phyloP scores from a whole-genome alignment of 1,140 invertebrate genomes.

The Bombyx mandarina region DNA sequence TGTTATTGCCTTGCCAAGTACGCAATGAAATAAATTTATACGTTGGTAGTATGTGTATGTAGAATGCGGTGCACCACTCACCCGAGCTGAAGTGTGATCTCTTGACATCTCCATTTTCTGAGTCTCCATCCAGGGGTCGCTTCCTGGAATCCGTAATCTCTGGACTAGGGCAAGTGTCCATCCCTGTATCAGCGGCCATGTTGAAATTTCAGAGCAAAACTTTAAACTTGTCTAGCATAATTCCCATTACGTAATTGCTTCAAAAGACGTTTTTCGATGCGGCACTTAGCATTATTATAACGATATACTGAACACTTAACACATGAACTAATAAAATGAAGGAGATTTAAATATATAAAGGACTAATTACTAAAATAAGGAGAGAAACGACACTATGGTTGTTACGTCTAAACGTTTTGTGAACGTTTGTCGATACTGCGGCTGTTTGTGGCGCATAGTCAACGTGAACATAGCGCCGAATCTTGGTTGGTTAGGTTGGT shows the following conservation, averaged over 20 bases:
- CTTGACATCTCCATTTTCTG: conserved; percentile 89
- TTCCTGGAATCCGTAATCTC: conserved; percentile 87
- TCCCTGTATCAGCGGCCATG: conserved; percentile 86
- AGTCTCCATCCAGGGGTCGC: conserved; percentile 87
- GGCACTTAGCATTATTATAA: conserved; percentile 59
- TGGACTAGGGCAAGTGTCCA: conserved; percentile 86
- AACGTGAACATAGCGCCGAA: conserved; percentile 47
- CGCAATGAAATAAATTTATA: conserved; percentile 49
- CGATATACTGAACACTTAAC: conserved; percentile 57
- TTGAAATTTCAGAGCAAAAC: conserved; percentile 73
- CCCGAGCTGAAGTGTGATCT: conserved; percentile 91
- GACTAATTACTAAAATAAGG: conserved; percentile 61
- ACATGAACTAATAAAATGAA: conserved; percentile 60
- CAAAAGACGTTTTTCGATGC: conserved; percentile 54
- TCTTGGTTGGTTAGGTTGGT: conserved; percentile 36
- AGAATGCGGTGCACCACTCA: conserved; percentile 60
- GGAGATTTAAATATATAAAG: conserved; percentile 47
- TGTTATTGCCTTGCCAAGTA: conserved; percentile 62
- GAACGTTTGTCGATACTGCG: conserved; percentile 68
- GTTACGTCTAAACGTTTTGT: conserved; percentile 67
- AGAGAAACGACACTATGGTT: conserved; percentile 63
- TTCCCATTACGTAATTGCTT: conserved; percentile 68
- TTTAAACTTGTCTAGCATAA: conserved; percentile 67
- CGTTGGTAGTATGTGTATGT: conserved; percentile 23
- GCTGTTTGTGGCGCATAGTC: conserved; percentile 54